Conservation (phyloP, 2,113 vertebrate species). For the Sialia sialis region DNA sequence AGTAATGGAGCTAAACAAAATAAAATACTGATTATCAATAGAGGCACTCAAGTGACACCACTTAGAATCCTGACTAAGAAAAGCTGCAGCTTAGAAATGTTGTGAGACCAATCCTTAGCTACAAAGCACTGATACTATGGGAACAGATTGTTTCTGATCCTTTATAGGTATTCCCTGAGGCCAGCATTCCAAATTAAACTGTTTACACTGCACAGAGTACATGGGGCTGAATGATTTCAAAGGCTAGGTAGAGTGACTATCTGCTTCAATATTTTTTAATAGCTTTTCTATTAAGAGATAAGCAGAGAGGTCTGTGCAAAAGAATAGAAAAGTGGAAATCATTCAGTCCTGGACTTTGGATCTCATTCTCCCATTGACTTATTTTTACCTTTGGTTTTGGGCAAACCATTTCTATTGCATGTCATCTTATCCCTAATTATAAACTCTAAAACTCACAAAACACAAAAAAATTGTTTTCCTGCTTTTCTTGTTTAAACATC, state of each 20-base stretch:
- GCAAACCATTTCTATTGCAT: neutral
- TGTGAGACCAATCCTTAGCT: neutral
- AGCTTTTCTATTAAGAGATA: slow-evolving; percentile 54
- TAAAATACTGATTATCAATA: neutral
- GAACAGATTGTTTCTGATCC: neutral
- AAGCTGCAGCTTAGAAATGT: neutral
- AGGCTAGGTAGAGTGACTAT: neutral
- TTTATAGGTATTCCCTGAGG: neutral
- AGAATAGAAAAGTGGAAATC: neutral
- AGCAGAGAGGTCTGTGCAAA: neutral
- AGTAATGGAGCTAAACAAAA: neutral
- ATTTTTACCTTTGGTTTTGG: neutral
- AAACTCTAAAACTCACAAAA: neutral
- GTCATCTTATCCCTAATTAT: neutral
- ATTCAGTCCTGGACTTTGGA: neutral
- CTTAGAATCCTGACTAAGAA: neutral
- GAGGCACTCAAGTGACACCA: neutral
- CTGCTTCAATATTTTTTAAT: slow-evolving; percentile 34
- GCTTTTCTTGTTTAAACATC: neutral
- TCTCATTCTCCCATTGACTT: neutral
- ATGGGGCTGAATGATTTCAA: neutral
- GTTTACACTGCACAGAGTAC: neutral
- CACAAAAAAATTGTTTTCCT: neutral
- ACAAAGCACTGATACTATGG: neutral
- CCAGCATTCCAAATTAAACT: slow-evolving; percentile 1